Base-by-base conservation (phyloP, 2,113 vertebrate genomes). In the Passer montanus region DNA sequence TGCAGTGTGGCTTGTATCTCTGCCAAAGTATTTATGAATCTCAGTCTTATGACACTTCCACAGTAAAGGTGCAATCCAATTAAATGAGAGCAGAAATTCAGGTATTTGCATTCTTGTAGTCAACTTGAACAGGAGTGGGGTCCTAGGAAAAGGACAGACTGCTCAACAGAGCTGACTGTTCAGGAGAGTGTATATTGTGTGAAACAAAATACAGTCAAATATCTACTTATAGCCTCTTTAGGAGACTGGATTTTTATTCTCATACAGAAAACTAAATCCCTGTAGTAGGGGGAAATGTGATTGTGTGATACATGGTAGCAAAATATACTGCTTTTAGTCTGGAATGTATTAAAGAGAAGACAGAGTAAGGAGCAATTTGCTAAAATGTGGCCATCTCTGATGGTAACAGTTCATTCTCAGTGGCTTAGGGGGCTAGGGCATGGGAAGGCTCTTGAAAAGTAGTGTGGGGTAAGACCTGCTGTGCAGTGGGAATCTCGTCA, bases 381-480 rank as follows among this genome's bases (percentile, higher is more conserved):
- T 9, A 0, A 56, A 46, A 12, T 0, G 0, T 23, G 43, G 19
- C 47, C 22, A 21, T 35, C 68, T 74, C 63, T 50, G 39, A 11
- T 56, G 35, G 50, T 49, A 58, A 8, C 80, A 37, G 41, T 55
- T 90, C 17, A 4, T 74, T 50, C 33, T 39, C 17, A 24, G 22
- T 28, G 53, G 23, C 30, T 79, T 3, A 1, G 8, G n/a, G 44
- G 47, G 7, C 47, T 17, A 1, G 28, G 31, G 14, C 16, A 14
- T 5, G 21, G n/a, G 13, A 43, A 56, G 47, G 31, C 35, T 74
- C 6, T 43, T 75, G 78, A 41, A 37, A 58, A 76, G 24, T 28
- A n/a, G 20, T 27, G 2, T 17, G 14, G 13, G 12, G 4, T 59
- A 47, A 35, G 31, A 59, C 27, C 13, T 67, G 17, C 30, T 74